phyloP scores from a whole-genome alignment of 1,140 invertebrate species.

The Monochamus saltuarius region DNA sequence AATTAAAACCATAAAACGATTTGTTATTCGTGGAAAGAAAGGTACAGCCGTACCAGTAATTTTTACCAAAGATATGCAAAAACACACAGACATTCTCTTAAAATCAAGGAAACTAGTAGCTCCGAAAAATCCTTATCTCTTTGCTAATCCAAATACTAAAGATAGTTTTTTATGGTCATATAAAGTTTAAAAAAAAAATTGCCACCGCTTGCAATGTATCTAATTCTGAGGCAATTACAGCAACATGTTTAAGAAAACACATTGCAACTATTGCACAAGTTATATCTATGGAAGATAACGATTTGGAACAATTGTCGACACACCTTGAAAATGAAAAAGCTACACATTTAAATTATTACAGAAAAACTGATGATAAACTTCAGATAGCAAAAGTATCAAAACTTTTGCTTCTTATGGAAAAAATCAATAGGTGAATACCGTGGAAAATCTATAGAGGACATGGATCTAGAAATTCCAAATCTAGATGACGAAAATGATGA shows the following conservation, averaged over 20 bases:
- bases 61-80: constrained; percentile 18
- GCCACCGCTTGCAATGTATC: constrained; percentile 6
- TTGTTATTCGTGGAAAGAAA: constrained; percentile 18
- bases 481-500: too few relatives aligned
- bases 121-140: constrained; percentile 16
- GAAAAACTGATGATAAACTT: constrained; percentile 21
- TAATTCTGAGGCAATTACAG: constrained; percentile 14
- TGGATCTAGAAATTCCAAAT: constrained; percentile 12
- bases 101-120: constrained; percentile 10
- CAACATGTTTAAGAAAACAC: constrained; percentile 20
- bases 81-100: constrained; percentile 11
- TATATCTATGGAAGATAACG: constrained; percentile 17
- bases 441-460: constrained; percentile 11
- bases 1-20: constrained; percentile 17
- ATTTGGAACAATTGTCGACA: constrained; percentile 14
- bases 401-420: constrained; percentile 15
- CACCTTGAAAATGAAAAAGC: constrained; percentile 22
- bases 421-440: constrained; percentile 15
- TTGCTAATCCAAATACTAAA: constrained; percentile 17
- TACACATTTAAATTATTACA: constrained; percentile 19
- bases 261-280: constrained; percentile 21
- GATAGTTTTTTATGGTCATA: constrained; percentile 19
- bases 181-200: constrained; percentile 18
- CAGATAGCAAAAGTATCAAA: constrained; percentile 21
- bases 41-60: constrained; percentile 17